Base-by-base conservation (phyloP, 92 coral and sea anemone species). In the Epizoanthus ramosus region DNA sequence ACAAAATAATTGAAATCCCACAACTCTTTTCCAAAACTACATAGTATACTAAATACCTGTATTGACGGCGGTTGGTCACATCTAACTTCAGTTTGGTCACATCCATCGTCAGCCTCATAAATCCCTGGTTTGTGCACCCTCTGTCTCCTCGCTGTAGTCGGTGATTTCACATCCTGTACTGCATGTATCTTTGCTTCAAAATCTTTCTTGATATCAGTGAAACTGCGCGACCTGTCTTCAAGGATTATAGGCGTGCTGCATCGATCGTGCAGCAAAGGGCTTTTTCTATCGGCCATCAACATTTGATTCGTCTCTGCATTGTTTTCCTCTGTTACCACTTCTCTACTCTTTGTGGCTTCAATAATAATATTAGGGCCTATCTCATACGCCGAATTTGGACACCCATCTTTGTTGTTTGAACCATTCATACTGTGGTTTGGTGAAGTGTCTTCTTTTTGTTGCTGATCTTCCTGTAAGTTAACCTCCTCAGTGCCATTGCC, bases 161-260 rank as follows among this genome's bases (percentile, higher is more conserved):
- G 82, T 0, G 8, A 39, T 1, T 39, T 77, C 47, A 59, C 70
- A 22, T 22, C 56, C 4, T 59, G 70, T n/a, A 7, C 23, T 21
- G 10, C 70, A 14, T 61, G 22, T 35, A 41, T 35, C 66, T 63
- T 77, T n/a, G 37, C 71, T 63, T 77, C 82, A 14, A 77, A 77
- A 21, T 31, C 7, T 24, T 39, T 28, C 41, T 77, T 60, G 14
- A 77, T 77, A 4, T 77, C 82, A 21, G 6, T 60, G 25, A 77
- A 77, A 22, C 82, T 77, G 71, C 60, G 70, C 18, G 82, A 60
- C 16, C 82, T 77, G 31, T 61, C 1, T 41, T 41, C 53, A 58
- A 75, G 68, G 5, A 8, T 19, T n/a, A 67, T 35, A 21, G 68
- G 68, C 12, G 80, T 57, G 4, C 18, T 58, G 80, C 80, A 8